Conservation (phyloP, 2,888 invertebrate species). For the Aphrophora alni region DNA sequence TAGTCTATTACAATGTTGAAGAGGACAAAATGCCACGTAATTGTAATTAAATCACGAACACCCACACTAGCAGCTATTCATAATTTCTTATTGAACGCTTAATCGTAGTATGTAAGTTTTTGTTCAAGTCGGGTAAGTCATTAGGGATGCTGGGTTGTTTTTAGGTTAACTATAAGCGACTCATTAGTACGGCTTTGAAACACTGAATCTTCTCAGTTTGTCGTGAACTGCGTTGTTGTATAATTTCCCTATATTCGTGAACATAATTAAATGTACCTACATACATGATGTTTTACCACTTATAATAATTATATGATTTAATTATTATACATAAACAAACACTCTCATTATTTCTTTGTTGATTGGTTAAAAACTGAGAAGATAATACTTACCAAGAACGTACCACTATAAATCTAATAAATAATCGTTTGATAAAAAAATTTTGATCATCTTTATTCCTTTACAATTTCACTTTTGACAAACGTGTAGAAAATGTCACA, state of each 20-base stretch:
- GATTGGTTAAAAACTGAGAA: too few species aligned
- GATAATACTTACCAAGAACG: too few species aligned
- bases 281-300: too few species aligned
- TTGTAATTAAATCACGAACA: neutral
- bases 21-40: neutral
- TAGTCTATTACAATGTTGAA: neutral
- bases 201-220: neutral
- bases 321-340: too few species aligned
- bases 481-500: too few species aligned
- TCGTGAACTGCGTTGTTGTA: neutral
- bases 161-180: conserved; percentile 6
- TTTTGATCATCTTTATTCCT: too few species aligned
- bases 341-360: too few species aligned
- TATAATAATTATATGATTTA: too few species aligned
- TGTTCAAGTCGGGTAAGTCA: neutral
- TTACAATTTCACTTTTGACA: too few species aligned
- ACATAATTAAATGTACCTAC: neutral
- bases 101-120: neutral
- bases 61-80: neutral
- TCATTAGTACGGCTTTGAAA: neutral
- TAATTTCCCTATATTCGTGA: neutral
- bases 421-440: too few species aligned
- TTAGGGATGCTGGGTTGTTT: neutral
- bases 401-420: too few species aligned
- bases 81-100: neutral